These are phyloP conservation scores for Acrobasis suavella DNA, from an alignment of 2,888 invertebrate genomes.

Conservation along the genomic window DNA sequence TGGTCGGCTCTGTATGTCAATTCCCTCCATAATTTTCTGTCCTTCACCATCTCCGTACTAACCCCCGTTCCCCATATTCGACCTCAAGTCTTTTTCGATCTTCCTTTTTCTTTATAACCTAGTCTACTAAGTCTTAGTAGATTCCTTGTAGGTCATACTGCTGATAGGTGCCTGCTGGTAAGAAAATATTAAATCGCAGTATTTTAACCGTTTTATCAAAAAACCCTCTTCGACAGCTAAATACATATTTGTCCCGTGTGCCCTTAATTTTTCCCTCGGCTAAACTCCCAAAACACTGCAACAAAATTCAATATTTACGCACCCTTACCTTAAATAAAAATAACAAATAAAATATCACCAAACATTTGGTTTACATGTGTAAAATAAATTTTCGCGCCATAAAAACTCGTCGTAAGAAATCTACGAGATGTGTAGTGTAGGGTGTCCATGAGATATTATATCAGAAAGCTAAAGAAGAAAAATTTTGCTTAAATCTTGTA, in stretches of 20 bases:
- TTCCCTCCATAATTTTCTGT: too few species aligned
- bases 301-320: slow-evolving; percentile 18
- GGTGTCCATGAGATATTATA: background rate
- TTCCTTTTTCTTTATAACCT: too few species aligned
- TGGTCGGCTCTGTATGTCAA: too few species aligned
- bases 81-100: too few species aligned
- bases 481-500: too few species aligned
- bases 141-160: too few species aligned
- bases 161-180: too few species aligned
- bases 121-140: too few species aligned
- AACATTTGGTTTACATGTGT: slow-evolving; percentile 21
- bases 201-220: background rate
- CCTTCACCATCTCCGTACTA: too few species aligned
- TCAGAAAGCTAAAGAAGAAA: too few species aligned
- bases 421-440: slow-evolving; percentile 18
- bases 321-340: slow-evolving; percentile 20
- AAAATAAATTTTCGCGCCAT: slow-evolving; percentile 19
- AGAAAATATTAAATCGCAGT: too few species aligned
- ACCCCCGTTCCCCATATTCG: too few species aligned
- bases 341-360: slow-evolving; percentile 17
- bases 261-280: slow-evolving; percentile 1
- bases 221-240: background rate
- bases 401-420: slow-evolving; percentile 22
- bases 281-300: slow-evolving; percentile 6
- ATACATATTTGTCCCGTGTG: background rate